Percentiles rank a stretch among this genome's conserved stretches.
Conservation (phyloP, 2,113 vertebrate species). For the Alligator mississippiensis region DNA sequence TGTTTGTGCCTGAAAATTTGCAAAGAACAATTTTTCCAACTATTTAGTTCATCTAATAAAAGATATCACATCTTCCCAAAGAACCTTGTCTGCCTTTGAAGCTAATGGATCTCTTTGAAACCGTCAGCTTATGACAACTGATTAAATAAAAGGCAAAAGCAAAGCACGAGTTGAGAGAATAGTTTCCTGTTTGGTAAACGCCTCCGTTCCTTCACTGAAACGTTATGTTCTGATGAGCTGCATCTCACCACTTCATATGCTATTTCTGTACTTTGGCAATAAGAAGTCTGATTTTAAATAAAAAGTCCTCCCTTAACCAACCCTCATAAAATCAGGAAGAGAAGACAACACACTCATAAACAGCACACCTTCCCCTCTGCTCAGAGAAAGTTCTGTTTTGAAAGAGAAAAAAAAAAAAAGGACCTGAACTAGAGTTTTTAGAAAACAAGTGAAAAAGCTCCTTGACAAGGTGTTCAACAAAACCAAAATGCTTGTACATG, state of each 20-base stretch:
- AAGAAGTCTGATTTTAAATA: not conserved
- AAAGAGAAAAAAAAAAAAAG: not conserved
- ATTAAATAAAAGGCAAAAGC: constrained; percentile 10
- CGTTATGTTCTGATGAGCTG: not conserved
- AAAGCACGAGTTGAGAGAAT: not conserved
- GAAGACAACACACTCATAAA: not conserved
- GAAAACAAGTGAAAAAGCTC: not conserved
- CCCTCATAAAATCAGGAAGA: not conserved
- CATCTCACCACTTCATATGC: not conserved
- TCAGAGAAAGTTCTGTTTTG: not conserved
- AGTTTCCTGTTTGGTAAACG: not conserved
- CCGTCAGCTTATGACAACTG: not conserved
- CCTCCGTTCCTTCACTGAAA: not conserved
- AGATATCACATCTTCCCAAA: too few species aligned
- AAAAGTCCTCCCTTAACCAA: not conserved
- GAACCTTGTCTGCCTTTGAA: constrained; percentile 10
- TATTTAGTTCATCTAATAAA: too few species aligned
- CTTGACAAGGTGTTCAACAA: not conserved
- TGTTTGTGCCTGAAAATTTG: too few species aligned
- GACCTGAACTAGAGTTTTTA: not conserved
- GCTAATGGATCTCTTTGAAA: not conserved
- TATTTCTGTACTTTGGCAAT: not conserved
- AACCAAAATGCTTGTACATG: not conserved
- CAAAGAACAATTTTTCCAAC: too few species aligned
- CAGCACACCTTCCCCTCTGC: not conserved